phyloP scores from a whole-genome alignment of 2,888 invertebrate genomes.

The Aproaerema taeniolella region DNA sequence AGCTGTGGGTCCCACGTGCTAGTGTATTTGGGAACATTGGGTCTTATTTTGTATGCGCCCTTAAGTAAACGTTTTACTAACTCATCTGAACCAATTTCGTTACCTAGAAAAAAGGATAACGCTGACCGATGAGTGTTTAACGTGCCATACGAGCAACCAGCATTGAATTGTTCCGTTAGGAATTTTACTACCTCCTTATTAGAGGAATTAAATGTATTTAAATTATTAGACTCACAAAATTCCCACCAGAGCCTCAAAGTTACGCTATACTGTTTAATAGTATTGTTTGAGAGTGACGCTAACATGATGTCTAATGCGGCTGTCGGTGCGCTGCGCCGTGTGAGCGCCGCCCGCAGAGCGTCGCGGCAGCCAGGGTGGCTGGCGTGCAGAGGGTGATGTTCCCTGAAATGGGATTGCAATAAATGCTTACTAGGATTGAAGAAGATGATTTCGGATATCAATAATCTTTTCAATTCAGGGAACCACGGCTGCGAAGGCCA shows the following conservation, averaged over 20 bases:
- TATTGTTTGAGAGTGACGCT: constrained; percentile 19
- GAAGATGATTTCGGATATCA: no score
- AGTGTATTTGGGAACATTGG: constrained; percentile 14
- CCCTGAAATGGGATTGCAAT: no score
- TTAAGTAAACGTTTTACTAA: constrained; percentile 1
- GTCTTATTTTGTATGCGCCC: constrained; percentile 2
- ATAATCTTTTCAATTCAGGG: no score
- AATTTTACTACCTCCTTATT: constrained; percentile 10
- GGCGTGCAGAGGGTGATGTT: no score
- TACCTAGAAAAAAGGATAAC: constrained; percentile 15
- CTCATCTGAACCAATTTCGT: background rate
- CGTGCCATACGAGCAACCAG: constrained; percentile 19
- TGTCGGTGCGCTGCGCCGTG: constrained; percentile 7
- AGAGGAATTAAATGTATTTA: constrained; percentile 4
- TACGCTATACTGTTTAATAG: no score
- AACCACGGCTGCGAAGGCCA: no score
- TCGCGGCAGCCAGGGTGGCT: no score
- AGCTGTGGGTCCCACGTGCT: no score
- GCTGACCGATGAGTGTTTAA: constrained; percentile 20
- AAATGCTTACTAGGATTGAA: no score
- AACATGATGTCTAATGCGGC: constrained; percentile 15
- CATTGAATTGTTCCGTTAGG: constrained; percentile 14
- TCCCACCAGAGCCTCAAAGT: constrained; percentile 18
- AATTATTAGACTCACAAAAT: constrained; percentile 10
- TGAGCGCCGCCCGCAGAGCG: constrained; percentile 19